Base-by-base conservation (phyloP, 2,888 invertebrate genomes). In the Sinopyrophorus schimmeli region DNA sequence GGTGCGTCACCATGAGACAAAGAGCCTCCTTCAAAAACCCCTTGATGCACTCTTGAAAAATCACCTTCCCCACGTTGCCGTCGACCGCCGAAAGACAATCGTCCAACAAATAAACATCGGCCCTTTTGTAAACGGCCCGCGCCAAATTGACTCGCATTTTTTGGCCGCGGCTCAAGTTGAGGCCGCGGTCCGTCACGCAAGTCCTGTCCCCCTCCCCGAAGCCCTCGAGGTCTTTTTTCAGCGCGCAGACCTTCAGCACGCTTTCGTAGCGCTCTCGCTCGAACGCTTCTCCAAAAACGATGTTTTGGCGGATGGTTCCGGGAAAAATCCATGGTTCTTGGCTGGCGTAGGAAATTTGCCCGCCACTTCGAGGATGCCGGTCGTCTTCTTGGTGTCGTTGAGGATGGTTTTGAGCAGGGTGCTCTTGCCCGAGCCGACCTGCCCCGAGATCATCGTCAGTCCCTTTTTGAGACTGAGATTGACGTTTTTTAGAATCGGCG, bases 111-210 rank as follows among this genome's bases (percentile, higher is more conserved):
- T 87, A 89, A 17, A 89, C 76, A 59, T 89, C 88, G 1, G 86
- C 85, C 55, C 84, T 78, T 57, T 79, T 80, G 63, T 88, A 89
- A 35, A 88, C 74, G 1, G 86, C 82, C 61, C 88, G 76, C 0
- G 86, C 87, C 32, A 91, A 74, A 67, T 86, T 87, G 21, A 91
- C 80, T 52, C 90, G 77, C 1, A 89, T 87, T 66, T 82, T 81
- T 71, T 90, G 90, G n/a, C 89, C 89, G 6, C 89, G 89, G 15
- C 87, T 88, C 4, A 91, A 72, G n/a, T 84, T 83, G 0, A 85
- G 80, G 6, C 90, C 90, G 26, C 86, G 78, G 62, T 91, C 90
- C 3, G 89, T 90, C 1, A 91, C 85, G 37, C 86, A 67, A 0
- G 87, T 87, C 56, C 78, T 72, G 65, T 91, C 91, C 7, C 86